phyloP scores from a whole-genome alignment of 2,888 invertebrate species.

The Mantis religiosa region DNA sequence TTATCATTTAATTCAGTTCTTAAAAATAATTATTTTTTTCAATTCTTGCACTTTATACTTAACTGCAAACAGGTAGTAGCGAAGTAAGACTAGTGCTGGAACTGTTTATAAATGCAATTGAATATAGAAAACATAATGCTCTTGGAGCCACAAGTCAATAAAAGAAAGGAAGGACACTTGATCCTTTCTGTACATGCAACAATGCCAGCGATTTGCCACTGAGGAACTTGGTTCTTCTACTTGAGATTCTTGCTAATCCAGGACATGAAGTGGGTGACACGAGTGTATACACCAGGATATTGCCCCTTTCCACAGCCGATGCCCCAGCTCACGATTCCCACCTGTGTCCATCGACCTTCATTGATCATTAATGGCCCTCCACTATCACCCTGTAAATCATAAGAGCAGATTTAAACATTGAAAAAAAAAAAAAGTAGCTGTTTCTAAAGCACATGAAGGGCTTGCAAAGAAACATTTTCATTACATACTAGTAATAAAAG shows the following conservation, averaged over 20 bases:
- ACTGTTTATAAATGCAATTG: background rate
- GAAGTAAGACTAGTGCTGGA: too few species aligned
- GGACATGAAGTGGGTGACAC: conserved; percentile 75
- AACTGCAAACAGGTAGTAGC: too few species aligned
- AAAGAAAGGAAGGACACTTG: background rate
- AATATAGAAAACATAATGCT: background rate
- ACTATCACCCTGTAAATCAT: conserved; percentile 69
- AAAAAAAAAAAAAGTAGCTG: conserved; percentile 3
- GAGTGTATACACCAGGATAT: conserved; percentile 86
- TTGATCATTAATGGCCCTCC: conserved; percentile 83
- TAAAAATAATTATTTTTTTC: too few species aligned
- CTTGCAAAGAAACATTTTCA: background rate
- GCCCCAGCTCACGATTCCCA: conserved; percentile 87
- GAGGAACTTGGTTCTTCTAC: conserved; percentile 39
- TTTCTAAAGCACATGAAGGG: background rate
- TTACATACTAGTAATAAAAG: background rate
- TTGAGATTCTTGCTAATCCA: conserved; percentile 84
- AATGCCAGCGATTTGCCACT: background rate
- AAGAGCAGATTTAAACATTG: background rate
- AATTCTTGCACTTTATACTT: too few species aligned
- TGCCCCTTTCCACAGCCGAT: conserved; percentile 89
- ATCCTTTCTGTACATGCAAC: background rate
- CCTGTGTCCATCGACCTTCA: conserved; percentile 73
- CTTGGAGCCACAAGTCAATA: background rate
- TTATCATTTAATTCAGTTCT: too few species aligned